Evolutionary conservation across 2,888 invertebrate species (phyloP), one percentile per base, ranked within the genome.

Genomic region (Rotaria socialis): DNA sequence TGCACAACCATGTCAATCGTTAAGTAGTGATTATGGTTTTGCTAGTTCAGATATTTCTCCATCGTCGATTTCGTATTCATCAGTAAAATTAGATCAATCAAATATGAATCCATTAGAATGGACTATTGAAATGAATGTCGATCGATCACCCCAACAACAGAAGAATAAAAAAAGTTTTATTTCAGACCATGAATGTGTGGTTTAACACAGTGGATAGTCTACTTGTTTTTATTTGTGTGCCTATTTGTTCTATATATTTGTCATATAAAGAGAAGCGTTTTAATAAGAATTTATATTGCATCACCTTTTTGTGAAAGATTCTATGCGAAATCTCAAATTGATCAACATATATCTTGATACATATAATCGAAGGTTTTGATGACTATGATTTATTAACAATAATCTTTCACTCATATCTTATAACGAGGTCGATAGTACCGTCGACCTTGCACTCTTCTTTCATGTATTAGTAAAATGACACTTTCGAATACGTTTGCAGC

Each of bases 1-100:
- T 47, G 3, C 80, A n/a, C 11, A 43, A 47, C 24, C 80, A 47
- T 43, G 24, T 11, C 47, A 11, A 24, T 47, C 80, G 5, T 41
- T 14, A n/a, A 80, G 80, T 80, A 80, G n/a, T n/a, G 80, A 80
- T 47, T 47, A 80, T 80, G 80, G 80, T 1, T 80, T 80, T 47
- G 80, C 47, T 80, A 47, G 80, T 80, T 80, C 80, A 47, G 19
- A 80, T 47, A 24, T 7, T 10, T 80, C 80, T 5, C n/a, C 47
- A 47, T 43, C 43, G n/a, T 7, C 22, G 4, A 80, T 47, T 24
- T 47, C 80, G 11, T 67, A 11, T 67, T 67, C 67, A 5, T 67
- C 35, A 67, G 35, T 7, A 11, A 43, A 80, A 80, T 22, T 47
- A 24, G 11, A 47, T 47, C 14, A 47, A 41, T n/a, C 47, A 24